Base-by-base conservation (phyloP, 2,113 vertebrate species). In the Pygoscelis adeliae region DNA sequence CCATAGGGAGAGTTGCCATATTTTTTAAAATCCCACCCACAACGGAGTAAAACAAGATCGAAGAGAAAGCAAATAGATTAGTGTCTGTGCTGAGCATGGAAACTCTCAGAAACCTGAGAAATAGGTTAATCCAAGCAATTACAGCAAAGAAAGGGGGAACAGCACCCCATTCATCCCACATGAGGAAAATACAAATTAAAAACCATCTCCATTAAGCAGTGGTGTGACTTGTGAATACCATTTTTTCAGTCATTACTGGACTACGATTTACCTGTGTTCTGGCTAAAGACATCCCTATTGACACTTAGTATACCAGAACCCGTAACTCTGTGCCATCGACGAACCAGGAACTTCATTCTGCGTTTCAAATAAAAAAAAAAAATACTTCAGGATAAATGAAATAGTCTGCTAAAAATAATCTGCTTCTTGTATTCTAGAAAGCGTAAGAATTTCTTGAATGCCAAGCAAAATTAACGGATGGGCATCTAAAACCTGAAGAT, bases 271-370 rank as follows among this genome's bases (percentile, higher is more conserved):
- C 99, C 99, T 98, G 98, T 95, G 46, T 93, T 98, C 82, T 98
- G 98, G 89, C 98, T 98, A 83, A 98, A 97, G 87, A 98, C 98
- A 67, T 99, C 99, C 82, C 99, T 99, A 88, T 93, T 99, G 93
- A 98, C 30, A 59, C 77, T 96, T 77, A 96, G 90, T 66, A 98
- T 76, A 90, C 96, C 98, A 93, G 98, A 98, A 92, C 98, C 98
- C 2, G 99, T 98, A 34, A 99, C 98, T 90, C 98, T 98, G 79
- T 99, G 99, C 99, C 99, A 99, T 13, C 99, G 98, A 87, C 97
- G 99, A 86, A 99, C 99, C 61, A 99, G 98, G 96, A 99, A 99
- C 96, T 98, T 99, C 99, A 99, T 99, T 95, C 99, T 99, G 88
- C 69, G 95, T 91, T 94, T 86, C 30, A 94, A 87, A 93, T 94